These are phyloP conservation scores for Teleopsis dalmanni DNA, from an alignment of 1,140 invertebrate species.

Conservation along the genomic window DNA sequence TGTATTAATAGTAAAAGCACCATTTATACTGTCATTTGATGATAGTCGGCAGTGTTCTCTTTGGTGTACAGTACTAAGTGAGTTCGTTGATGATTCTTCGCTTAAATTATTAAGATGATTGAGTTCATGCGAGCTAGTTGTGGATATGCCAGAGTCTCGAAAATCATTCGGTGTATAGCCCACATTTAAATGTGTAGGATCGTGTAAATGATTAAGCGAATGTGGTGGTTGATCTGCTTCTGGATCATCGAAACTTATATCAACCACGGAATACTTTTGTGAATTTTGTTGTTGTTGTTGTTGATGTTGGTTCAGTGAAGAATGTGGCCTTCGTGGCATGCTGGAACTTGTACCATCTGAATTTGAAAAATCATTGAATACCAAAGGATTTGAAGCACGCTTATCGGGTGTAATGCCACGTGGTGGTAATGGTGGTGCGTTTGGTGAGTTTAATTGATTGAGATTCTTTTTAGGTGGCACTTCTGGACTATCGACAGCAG, in stretches of 20 bases:
- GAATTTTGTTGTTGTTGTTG: slow-evolving; percentile 18
- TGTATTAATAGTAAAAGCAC: slow-evolving; percentile 12
- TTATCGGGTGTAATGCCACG: slow-evolving; percentile 44
- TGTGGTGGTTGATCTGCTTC: slow-evolving; percentile 39
- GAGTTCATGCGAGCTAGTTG: slow-evolving; percentile 37
- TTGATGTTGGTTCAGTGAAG: slow-evolving; percentile 23
- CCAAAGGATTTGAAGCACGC: slow-evolving; percentile 34
- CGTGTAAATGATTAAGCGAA: slow-evolving; percentile 27
- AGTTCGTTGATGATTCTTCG: slow-evolving; percentile 30
- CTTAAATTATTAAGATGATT: slow-evolving; percentile 38
- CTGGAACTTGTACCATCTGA: slow-evolving; percentile 6
- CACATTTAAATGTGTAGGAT: slow-evolving; percentile 21
- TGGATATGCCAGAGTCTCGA: slow-evolving; percentile 41
- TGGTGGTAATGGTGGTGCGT: slow-evolving; percentile 47
- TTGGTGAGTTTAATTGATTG: slow-evolving; percentile 18
- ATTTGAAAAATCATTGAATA: slow-evolving; percentile 32
- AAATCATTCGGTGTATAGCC: slow-evolving; percentile 35
- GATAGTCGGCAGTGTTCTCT: slow-evolving; percentile 34
- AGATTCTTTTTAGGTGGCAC: slow-evolving; percentile 34
- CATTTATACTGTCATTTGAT: slow-evolving; percentile 33
- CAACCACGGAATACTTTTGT: slow-evolving; percentile 40
- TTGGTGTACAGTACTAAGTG: slow-evolving; percentile 32
- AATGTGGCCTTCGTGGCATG: slow-evolving; percentile 21
- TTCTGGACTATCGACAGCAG: slow-evolving; percentile 31
- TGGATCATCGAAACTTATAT: slow-evolving; percentile 41